phyloP scores from a whole-genome alignment of 2,888 invertebrate genomes.

The Perizoma affinitatum region DNA sequence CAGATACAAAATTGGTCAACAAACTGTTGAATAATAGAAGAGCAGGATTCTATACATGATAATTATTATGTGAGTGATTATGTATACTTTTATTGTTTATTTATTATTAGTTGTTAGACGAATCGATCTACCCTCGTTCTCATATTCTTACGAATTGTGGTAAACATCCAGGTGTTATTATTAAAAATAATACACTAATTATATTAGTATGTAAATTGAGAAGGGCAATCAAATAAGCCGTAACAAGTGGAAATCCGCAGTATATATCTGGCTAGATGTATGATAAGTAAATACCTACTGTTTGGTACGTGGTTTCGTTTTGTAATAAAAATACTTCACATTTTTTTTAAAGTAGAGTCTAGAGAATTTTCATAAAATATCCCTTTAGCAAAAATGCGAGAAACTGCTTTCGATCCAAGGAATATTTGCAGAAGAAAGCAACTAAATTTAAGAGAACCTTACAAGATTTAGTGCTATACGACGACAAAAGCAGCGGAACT shows the following conservation, averaged over 20 bases:
- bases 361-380: constrained; percentile 4
- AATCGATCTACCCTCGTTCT: too few species aligned
- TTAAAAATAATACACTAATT: too few species aligned
- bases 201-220: too few species aligned
- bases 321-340: not conserved
- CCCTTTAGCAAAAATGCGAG: constrained; percentile 18
- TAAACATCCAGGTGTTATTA: too few species aligned
- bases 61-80: too few species aligned
- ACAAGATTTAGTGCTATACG: constrained; percentile 71
- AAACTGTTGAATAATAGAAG: too few species aligned
- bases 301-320: not conserved
- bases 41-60: too few species aligned
- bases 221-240: too few species aligned
- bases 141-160: too few species aligned
- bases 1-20: too few species aligned
- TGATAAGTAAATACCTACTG: not conserved
- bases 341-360: not conserved
- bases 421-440: constrained; percentile 55
- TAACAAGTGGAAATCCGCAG: not conserved
- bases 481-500: constrained; percentile 65
- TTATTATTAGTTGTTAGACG: too few species aligned
- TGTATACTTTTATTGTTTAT: too few species aligned
- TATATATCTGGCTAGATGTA: not conserved
- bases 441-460: constrained; percentile 63
- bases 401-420: constrained; percentile 22